phyloP scores from a whole-genome alignment of 2,888 invertebrate genomes.

The Chironomus riparius region DNA sequence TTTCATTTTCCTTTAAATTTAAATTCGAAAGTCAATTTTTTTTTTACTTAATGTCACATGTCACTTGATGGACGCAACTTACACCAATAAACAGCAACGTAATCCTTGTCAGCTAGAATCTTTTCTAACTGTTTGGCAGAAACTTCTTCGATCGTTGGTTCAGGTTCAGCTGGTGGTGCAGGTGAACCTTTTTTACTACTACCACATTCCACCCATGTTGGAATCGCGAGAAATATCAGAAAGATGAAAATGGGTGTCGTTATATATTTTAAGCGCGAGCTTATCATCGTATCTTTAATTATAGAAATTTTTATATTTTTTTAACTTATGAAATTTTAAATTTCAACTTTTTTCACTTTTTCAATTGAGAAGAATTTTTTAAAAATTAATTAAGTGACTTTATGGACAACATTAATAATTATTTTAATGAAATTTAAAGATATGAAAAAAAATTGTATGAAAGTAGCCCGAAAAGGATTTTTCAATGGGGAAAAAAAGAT shows the following conservation, averaged over 20 bases:
- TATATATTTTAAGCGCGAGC: slow-evolving; percentile 42
- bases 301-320: not conserved
- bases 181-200: slow-evolving; percentile 40
- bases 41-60: not conserved
- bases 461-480: slow-evolving; percentile 27
- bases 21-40: not conserved
- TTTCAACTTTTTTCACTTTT: not conserved
- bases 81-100: slow-evolving; percentile 95
- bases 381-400: not conserved
- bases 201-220: slow-evolving; percentile 41
- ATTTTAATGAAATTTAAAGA: slow-evolving; percentile 10
- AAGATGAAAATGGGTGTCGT: slow-evolving; percentile 41
- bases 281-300: slow-evolving; percentile 34
- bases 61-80: slow-evolving; percentile 48
- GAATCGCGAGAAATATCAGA: slow-evolving; percentile 40
- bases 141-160: slow-evolving; percentile 86
- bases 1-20: slow-evolving; percentile 26
- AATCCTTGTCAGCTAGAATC: slow-evolving; percentile 82
- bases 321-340: not conserved
- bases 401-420: slow-evolving; percentile 27
- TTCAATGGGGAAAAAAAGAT: slow-evolving; percentile 20
- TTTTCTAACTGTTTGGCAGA: slow-evolving; percentile 86
- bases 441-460: slow-evolving; percentile 19
- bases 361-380: slow-evolving; percentile 7
- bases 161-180: slow-evolving; percentile 43